These are phyloP conservation scores for Borostomias antarcticus DNA, from an alignment of 2,797 vertebrate genomes.

Conservation along the genomic window DNA sequence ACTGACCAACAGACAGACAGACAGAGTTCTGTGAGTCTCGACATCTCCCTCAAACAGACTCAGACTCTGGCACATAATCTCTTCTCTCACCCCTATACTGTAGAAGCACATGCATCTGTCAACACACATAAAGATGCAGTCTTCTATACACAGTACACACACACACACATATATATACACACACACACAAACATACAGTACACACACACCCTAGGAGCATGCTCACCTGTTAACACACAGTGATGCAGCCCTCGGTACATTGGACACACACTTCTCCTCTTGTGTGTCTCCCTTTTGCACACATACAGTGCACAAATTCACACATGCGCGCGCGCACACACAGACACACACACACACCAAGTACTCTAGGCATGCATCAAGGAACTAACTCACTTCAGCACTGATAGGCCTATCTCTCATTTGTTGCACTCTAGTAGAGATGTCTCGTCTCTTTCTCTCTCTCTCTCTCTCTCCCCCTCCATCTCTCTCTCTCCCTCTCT, in stretches of 20 bases:
- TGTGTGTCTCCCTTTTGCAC: too few species aligned
- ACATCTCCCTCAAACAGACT: background rate
- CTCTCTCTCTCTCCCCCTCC: background rate
- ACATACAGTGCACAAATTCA: background rate
- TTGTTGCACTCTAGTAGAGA: background rate
- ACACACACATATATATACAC: too few species aligned
- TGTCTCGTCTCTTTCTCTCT: conserved; percentile 1
- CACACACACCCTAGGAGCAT: too few species aligned
- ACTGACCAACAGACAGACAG: too few species aligned
- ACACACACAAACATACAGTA: too few species aligned
- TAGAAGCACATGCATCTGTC: conserved; percentile 17
- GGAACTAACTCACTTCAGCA: background rate
- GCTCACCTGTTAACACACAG: too few species aligned
- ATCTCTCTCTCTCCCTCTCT: background rate
- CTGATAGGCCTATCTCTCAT: background rate
- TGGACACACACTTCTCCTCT: too few species aligned
- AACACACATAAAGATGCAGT: background rate
- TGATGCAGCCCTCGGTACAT: too few species aligned
- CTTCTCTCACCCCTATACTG: conserved; percentile 5
- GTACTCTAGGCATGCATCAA: background rate
- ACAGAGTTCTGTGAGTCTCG: background rate
- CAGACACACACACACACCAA: background rate
- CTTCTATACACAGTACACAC: too few species aligned
- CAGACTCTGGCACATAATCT: too few species aligned
- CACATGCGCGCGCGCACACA: too few species aligned